Conservation (phyloP, 2,797 vertebrate species). For the Danio albolineatus region DNA sequence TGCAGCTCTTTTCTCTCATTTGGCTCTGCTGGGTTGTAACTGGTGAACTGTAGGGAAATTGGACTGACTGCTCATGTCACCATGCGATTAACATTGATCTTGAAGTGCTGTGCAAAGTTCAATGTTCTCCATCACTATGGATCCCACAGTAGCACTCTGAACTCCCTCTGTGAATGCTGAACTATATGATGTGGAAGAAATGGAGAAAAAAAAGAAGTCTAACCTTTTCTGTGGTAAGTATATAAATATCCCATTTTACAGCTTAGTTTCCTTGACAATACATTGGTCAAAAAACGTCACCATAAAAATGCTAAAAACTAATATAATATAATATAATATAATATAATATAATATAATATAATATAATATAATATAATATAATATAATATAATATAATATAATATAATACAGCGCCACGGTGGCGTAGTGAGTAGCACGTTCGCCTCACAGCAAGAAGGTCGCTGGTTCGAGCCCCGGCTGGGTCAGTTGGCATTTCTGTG, state of each 20-base stretch:
- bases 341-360: too few species aligned
- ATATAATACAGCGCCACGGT: too few species aligned
- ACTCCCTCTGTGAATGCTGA: not conserved
- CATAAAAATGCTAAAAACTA: too few species aligned
- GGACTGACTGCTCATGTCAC: conserved; percentile 20
- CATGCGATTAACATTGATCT: conserved; percentile 52
- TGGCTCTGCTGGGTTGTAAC: conserved; percentile 29
- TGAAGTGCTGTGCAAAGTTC: conserved; percentile 46
- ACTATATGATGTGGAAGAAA: not conserved
- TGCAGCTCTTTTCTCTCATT: conserved; percentile 1
- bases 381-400: too few species aligned
- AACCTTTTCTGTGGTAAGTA: not conserved
- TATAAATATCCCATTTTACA: not conserved
- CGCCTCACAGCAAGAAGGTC: too few species aligned
- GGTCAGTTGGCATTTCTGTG: too few species aligned
- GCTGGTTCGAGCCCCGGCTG: too few species aligned
- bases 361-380: too few species aligned
- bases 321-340: too few species aligned
- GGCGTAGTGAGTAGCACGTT: too few species aligned
- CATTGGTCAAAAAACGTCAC: not conserved
- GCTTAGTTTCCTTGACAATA: not conserved
- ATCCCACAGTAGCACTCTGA: conserved; percentile 19
- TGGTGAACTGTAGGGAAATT: conserved; percentile 30
- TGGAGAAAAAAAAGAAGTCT: not conserved
- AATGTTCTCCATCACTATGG: conserved; percentile 43